Base-by-base conservation (phyloP, 37 sponge, comb jelly and placozoan species). In the Eunapius fragilis region DNA sequence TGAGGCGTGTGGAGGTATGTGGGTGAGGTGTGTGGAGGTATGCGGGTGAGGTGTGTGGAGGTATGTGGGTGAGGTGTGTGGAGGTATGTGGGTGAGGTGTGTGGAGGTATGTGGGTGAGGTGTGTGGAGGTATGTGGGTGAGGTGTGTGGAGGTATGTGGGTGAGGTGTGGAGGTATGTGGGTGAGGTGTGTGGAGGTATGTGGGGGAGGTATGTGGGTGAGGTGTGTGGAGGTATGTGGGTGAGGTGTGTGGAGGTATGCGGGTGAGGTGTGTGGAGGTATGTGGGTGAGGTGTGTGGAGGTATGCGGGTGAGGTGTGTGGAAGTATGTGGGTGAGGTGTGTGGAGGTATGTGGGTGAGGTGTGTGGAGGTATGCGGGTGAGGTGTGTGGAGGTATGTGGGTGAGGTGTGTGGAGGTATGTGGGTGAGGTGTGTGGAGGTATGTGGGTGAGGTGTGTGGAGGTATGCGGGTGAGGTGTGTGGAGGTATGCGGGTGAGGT, bases 81-180 rank as follows among this genome's bases (percentile, higher is more conserved):
- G 17, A 19, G 22, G 58, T 58, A 27, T 25, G 25, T 13, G n/a
- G 41, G 41, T 3, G 41, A 58, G 14, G 58, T 58, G 67, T 79
- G 49, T n/a, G n/a, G n/a, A 26, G 22, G 0, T 67, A n/a, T 67
- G 25, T 38, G 23, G 32, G 36, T 9, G 6, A 6, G 41, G 1
- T 58, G 58, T 58, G 58, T 58, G 35, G 78, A 37, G 79, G 45
- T 58, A 37, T 32, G 79, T 79, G 79, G 6, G 58, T n/a, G n/a
- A n/a, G 22, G 58, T 58, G 58, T 58, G 58, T 2, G 41, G 41
- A 6, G 41, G 14, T 4, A 19, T 58, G 67, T 79, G 49, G 41
- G 22, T 2, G 79, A n/a, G 79, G 23, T 9, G 36, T 9, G 69
- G 2, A n/a, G 3, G 32, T 69, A 36, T 67, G 71, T 82, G n/a